Percentiles rank a stretch among this genome's conserved stretches.
phyloP scores from a whole-genome alignment of 2,797 vertebrate genomes.

The Acrocephalus scirpaceus region DNA sequence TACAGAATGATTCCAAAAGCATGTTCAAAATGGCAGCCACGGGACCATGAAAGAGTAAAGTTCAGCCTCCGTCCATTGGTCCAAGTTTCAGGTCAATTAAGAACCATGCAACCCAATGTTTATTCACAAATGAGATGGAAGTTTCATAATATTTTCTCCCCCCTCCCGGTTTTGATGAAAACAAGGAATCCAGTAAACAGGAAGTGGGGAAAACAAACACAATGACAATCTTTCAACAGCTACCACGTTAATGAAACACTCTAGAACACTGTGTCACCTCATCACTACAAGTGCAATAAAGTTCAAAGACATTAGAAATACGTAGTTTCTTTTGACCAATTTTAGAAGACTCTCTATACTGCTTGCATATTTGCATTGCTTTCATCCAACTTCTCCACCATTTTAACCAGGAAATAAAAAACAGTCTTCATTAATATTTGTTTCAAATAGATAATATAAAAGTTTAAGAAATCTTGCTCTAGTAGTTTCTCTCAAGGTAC shows the following conservation, averaged over 20 bases:
- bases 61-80: background rate
- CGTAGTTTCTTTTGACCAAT: fast-evolving
- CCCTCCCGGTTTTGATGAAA: background rate
- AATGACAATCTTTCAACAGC: background rate
- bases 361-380: background rate
- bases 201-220: background rate
- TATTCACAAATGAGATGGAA: background rate
- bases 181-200: background rate
- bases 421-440: background rate
- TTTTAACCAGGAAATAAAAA: background rate
- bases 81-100: background rate
- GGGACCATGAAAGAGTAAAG: background rate
- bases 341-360: background rate
- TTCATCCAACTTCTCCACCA: background rate
- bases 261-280: background rate
- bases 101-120: background rate
- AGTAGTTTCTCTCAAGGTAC: background rate
- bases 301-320: background rate
- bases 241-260: background rate
- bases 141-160: background rate
- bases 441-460: background rate
- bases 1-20: background rate
- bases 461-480: background rate
- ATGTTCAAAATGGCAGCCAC: background rate
- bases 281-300: background rate